These are phyloP conservation scores for Crotalus tigris DNA, from an alignment of 2,113 vertebrate species.

Conservation along the genomic window DNA sequence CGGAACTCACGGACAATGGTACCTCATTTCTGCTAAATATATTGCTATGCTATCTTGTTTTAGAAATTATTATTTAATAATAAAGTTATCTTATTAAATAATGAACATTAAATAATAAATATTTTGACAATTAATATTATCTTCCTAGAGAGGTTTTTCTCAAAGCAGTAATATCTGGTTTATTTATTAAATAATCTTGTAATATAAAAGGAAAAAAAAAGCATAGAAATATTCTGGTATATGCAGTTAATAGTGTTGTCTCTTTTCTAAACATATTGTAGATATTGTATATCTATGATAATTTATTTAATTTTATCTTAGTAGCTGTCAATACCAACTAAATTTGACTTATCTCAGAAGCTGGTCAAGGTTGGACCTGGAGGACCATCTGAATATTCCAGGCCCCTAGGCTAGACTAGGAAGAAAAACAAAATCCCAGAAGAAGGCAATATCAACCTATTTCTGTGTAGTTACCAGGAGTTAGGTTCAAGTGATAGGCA, in stretches of 20 bases:
- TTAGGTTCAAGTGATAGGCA: not conserved
- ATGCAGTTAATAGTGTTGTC: not conserved
- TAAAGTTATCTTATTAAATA: not conserved
- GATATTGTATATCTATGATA: not conserved
- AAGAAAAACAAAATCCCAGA: not conserved
- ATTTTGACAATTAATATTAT: not conserved
- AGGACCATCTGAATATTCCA: not conserved
- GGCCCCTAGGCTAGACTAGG: not conserved
- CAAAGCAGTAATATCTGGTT: not conserved
- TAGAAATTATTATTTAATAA: not conserved
- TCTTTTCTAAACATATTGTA: not conserved
- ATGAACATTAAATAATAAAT: not conserved
- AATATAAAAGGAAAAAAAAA: not conserved
- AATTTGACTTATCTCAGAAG: not conserved
- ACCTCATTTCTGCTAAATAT: constrained; percentile 27
- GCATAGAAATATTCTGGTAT: not conserved
- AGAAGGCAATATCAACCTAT: not conserved
- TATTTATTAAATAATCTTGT: not conserved
- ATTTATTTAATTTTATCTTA: not conserved
- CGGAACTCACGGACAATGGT: constrained; percentile 99
- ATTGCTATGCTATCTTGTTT: not conserved
- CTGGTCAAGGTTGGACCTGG: not conserved
- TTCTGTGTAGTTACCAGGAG: not conserved
- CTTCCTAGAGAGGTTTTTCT: not conserved
- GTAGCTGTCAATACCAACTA: not conserved